Evolutionary conservation across 1,140 invertebrate species (phyloP), one percentile per base, ranked within the genome.

Genomic region (Diorhabda sublineata): DNA sequence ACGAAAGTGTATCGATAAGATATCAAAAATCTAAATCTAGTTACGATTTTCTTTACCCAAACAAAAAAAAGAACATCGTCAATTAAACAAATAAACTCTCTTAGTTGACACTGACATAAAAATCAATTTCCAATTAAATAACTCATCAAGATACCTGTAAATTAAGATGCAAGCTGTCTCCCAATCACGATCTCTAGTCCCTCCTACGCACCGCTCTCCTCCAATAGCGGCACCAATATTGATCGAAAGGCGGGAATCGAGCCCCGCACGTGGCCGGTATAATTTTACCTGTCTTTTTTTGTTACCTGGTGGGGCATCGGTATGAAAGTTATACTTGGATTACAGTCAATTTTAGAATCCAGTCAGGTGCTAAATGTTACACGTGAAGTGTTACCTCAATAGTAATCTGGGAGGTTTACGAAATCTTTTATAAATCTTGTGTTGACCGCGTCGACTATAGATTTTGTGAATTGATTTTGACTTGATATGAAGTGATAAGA

Each of bases 321-420:
- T 63, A 58, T 58, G 65, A 67, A 73, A 42, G 42, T 66, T 70
- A 70, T 73, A 73, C 66, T 66, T 70, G 68, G 69, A 70, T 61
- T 67, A 67, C 56, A 7, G 58, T 69, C 59, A 42, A 63, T 45
- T n/a, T 8, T 6, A 66, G 42, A 62, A 64, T 68, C 69, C 71
- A 73, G 71, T 73, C 69, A 73, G 69, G 71, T 73, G 71, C 60
- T 7, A 58, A 45, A 56, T 61, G 52, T 70, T 67, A 71, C 56
- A 45, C 57, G 65, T 66, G 67, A 45, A 60, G 65, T 60, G 41
- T 11, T 67, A 58, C n/a, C 42, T 61, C 59, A 42, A 43, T 8
- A 58, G 4, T 58, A 41, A 61, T 43, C 42, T 7, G 58, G 26
- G 11, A 5, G 8, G n/a, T 11, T 60, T 60, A 60, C 58, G 58